Conservation (phyloP, 2,113 vertebrate species). For the Ovis canadensis region DNA sequence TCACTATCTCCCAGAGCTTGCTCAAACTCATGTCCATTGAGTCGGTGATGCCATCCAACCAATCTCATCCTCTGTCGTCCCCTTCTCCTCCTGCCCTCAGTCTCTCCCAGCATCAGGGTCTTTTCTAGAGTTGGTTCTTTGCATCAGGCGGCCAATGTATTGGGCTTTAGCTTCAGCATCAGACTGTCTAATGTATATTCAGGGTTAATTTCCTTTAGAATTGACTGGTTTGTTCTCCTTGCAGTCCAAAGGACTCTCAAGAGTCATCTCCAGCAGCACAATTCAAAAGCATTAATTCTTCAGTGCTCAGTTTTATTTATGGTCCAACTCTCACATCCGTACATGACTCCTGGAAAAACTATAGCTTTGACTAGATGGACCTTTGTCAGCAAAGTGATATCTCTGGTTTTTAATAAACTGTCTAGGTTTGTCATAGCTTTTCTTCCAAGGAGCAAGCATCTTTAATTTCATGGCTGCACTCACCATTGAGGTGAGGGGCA, state of each 20-base stretch:
- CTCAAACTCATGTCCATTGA: neutral
- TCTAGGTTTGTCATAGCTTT: neutral
- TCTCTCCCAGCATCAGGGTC: neutral
- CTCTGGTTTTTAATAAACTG: neutral
- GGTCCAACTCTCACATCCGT: neutral
- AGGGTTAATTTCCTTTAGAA: neutral
- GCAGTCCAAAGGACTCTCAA: neutral
- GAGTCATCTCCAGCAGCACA: neutral
- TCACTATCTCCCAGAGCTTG: accelerated
- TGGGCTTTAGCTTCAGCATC: neutral
- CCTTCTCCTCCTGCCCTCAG: neutral
- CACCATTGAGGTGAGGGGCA: neutral
- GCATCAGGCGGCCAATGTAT: neutral
- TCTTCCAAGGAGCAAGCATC: neutral
- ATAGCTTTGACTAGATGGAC: neutral
- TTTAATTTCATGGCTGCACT: neutral
- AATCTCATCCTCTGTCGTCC: neutral
- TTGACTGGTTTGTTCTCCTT: neutral
- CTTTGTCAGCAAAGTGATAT: neutral
- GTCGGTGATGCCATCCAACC: neutral
- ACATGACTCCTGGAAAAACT: neutral
- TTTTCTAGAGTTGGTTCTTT: neutral
- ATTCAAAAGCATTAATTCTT: neutral
- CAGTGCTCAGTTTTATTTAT: neutral
- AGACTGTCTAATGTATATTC: neutral